These are phyloP conservation scores for Amphiura filiformis DNA, from an alignment of 35 echinoderm and acorn worm genomes.

Conservation along the genomic window DNA sequence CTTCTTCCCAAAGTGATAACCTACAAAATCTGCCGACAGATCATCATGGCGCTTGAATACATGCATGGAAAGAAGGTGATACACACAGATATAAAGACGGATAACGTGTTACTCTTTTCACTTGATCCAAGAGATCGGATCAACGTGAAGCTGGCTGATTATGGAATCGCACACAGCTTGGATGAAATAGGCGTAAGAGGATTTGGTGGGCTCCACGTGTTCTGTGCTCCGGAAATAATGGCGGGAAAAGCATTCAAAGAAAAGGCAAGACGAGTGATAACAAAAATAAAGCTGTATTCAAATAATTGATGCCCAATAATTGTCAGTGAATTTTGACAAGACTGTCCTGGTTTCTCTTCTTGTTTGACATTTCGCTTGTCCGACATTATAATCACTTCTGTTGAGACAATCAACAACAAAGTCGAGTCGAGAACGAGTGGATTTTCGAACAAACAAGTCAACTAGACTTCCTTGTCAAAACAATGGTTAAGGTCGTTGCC, in stretches of 20 bases:
- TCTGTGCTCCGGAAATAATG: constrained; percentile 63
- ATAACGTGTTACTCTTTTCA: constrained; percentile 67
- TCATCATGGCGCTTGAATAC: constrained; percentile 34
- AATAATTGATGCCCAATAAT: too few relatives aligned
- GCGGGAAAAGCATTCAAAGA: constrained; percentile 48
- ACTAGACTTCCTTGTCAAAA: too few relatives aligned
- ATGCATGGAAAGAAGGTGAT: constrained; percentile 51
- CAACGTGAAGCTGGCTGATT: constrained; percentile 67
- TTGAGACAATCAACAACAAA: too few relatives aligned
- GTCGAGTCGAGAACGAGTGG: too few relatives aligned
- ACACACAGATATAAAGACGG: constrained; percentile 67
- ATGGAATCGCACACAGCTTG: constrained; percentile 48
- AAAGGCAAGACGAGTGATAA: constrained; percentile 54
- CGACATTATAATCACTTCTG: too few relatives aligned
- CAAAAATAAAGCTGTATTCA: too few relatives aligned
- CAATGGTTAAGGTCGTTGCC: too few relatives aligned
- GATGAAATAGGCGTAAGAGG: constrained; percentile 39
- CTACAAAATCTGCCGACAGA: constrained; percentile 54
- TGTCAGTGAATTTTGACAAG: too few relatives aligned
- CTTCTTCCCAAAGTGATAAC: constrained; percentile 38
- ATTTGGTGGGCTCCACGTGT: constrained; percentile 35
- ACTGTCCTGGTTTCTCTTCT: too few relatives aligned
- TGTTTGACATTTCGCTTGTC: too few relatives aligned
- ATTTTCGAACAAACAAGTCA: too few relatives aligned
- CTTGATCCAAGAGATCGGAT: constrained; percentile 6